These are phyloP conservation scores for Hirudinaria manillensis DNA, from an alignment of 2,888 invertebrate genomes.

Conservation along the genomic window DNA sequence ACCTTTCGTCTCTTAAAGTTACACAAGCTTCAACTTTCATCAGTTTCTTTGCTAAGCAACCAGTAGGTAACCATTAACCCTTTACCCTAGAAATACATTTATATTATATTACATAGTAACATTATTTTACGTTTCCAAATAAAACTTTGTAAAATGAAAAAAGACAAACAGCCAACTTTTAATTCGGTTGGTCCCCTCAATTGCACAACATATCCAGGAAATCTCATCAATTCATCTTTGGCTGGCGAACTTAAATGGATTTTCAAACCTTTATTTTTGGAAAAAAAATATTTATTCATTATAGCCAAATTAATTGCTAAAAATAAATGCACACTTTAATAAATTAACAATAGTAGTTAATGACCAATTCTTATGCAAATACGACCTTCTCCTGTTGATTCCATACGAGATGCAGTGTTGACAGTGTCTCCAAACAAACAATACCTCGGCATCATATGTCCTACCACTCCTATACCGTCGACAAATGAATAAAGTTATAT, in stretches of 20 bases:
- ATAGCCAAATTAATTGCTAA: not conserved
- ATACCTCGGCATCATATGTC: slow-evolving; percentile 36
- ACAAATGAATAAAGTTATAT: not conserved
- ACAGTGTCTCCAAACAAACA: slow-evolving; percentile 37
- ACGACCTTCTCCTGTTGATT: slow-evolving; percentile 35
- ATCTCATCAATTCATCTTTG: slow-evolving; percentile 11
- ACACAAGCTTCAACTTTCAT: too few species aligned
- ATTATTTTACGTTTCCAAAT: not conserved
- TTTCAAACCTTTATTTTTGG: not conserved
- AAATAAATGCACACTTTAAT: not conserved
- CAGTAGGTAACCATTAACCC: slow-evolving; percentile 35
- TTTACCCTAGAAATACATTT: slow-evolving; percentile 29
- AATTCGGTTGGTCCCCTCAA: slow-evolving; percentile 24
- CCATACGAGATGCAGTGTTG: slow-evolving; percentile 35
- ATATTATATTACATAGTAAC: not conserved
- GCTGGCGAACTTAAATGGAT: slow-evolving; percentile 24
- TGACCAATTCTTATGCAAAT: too few species aligned
- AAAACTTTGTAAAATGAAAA: not conserved
- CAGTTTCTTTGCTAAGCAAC: slow-evolving; percentile 32
- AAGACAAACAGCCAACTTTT: slow-evolving; percentile 11
- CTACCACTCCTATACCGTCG: slow-evolving; percentile 34
- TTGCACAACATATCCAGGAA: slow-evolving; percentile 22
- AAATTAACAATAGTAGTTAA: not conserved
- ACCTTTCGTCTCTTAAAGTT: too few species aligned
- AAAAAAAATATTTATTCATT: not conserved